Conservation (phyloP, 1,140 invertebrate genomes). For the Hestina assimilis region DNA sequence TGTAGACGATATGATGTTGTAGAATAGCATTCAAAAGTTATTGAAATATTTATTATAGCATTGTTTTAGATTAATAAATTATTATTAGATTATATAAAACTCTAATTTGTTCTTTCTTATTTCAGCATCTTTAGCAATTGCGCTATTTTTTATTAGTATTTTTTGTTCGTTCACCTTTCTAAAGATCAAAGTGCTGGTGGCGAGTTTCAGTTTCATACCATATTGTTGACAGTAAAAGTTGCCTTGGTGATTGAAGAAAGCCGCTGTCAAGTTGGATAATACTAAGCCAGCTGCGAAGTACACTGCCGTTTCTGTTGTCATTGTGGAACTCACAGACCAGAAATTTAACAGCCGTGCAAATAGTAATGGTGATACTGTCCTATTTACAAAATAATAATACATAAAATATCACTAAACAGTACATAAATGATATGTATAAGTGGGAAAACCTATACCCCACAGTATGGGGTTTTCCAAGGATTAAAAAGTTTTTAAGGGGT, state of each 20-base stretch:
- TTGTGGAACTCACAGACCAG: slow-evolving; percentile 63
- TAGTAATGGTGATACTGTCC: slow-evolving; percentile 73
- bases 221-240: slow-evolving; percentile 68
- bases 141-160: no score
- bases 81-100: no score
- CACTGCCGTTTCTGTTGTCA: slow-evolving; percentile 44
- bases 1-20: no score
- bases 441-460: no score
- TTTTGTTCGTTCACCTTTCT: slow-evolving; percentile 80
- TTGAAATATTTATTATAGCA: no score
- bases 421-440: neutral
- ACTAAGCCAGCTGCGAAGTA: slow-evolving; percentile 50
- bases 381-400: slow-evolving; percentile 27
- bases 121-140: no score
- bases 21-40: no score
- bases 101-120: no score
- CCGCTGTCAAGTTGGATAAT: slow-evolving; percentile 40
- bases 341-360: slow-evolving; percentile 78
- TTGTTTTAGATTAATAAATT: no score
- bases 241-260: slow-evolving; percentile 73
- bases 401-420: no score
- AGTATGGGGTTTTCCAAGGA: no score
- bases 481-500: no score
- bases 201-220: slow-evolving; percentile 81
- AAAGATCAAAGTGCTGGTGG: slow-evolving; percentile 81